Evolutionary conservation across 2,888 invertebrate genomes (phyloP).

Genomic region (Syrphus vitripennis): DNA sequence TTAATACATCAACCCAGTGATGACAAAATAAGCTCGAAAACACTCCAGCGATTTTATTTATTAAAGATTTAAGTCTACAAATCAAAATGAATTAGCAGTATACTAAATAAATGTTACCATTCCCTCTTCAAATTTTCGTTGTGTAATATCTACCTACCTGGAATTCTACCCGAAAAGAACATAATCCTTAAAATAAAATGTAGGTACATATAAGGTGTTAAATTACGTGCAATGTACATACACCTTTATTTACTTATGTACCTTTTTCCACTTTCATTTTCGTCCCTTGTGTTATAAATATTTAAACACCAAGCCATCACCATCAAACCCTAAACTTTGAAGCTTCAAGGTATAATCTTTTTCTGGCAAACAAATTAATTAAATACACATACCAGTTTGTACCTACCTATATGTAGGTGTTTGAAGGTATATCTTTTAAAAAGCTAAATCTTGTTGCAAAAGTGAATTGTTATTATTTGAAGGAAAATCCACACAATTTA

Average conservation of each 20-base stretch:
- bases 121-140: not conserved
- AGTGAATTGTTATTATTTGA: not conserved
- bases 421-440: not conserved
- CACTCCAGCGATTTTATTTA: not conserved
- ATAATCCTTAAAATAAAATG: not conserved
- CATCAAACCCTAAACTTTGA: conserved; percentile 7
- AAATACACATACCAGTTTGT: not conserved
- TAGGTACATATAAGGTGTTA: not conserved
- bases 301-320: conserved; percentile 28
- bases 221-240: conserved; percentile 20
- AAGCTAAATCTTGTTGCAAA: not conserved
- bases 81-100: conserved; percentile 8
- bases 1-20: not conserved
- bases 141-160: too few species aligned
- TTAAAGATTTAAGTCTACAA: conserved; percentile 7
- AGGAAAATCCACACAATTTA: conserved; percentile 17
- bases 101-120: conserved; percentile 28
- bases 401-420: too few species aligned
- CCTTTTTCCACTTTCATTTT: not conserved
- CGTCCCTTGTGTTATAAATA: conserved; percentile 24
- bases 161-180: not conserved
- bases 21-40: not conserved
- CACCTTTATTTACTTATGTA: too few species aligned
- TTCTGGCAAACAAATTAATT: not conserved
- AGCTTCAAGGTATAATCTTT: conserved; percentile 32